phyloP scores from a whole-genome alignment of 1,140 invertebrate species.

The Aphaenogaster rudis region DNA sequence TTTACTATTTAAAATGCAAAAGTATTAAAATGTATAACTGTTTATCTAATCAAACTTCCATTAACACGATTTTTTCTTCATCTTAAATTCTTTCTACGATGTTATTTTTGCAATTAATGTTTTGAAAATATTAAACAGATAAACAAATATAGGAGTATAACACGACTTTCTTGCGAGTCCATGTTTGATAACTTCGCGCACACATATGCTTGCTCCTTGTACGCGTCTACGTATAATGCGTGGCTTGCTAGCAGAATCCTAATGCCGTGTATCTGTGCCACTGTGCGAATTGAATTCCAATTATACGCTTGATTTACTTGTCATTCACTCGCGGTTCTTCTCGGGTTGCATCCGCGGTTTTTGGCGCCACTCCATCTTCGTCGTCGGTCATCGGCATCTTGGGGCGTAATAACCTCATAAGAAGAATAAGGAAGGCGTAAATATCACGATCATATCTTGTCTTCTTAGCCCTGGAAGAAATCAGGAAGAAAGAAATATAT shows the following conservation, averaged over 20 bases:
- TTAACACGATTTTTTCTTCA: background rate
- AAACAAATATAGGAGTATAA: background rate
- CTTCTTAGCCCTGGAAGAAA: too few species aligned
- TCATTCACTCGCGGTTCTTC: conserved; percentile 67
- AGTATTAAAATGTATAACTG: background rate
- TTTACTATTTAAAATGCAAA: background rate
- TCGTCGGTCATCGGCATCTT: conserved; percentile 10
- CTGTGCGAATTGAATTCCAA: conserved; percentile 80
- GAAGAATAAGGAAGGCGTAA: background rate
- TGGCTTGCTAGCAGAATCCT: conserved; percentile 72
- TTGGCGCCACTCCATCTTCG: conserved; percentile 76
- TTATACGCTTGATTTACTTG: conserved; percentile 77
- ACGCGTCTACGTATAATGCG: conserved; percentile 50
- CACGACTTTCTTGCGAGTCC: background rate
- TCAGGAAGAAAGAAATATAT: background rate
- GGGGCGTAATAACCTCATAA: background rate
- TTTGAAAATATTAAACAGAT: background rate
- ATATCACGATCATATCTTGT: background rate
- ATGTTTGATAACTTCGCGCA: conserved; percentile 32
- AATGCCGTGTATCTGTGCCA: conserved; percentile 81
- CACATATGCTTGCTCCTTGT: conserved; percentile 6
- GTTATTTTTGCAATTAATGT: background rate
- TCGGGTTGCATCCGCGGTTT: conserved; percentile 69
- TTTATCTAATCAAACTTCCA: background rate
- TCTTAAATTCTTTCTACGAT: background rate